Evolutionary conservation across 2,888 invertebrate genomes (phyloP), one percentile per base, ranked within the genome.

Genomic region (Polymixis lichenea): DNA sequence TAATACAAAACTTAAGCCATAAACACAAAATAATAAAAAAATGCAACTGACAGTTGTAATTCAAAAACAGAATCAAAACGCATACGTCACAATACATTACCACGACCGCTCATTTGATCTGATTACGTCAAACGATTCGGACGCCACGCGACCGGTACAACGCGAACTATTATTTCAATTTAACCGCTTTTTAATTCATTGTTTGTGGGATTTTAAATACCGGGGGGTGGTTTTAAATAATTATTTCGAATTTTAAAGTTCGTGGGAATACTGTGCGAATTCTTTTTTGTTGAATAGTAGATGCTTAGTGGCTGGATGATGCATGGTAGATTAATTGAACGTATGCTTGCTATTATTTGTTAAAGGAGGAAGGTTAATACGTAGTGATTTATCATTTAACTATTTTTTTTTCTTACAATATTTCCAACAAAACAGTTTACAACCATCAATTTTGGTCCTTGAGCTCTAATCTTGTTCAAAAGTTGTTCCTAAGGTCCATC

Each of bases 151-250:
- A 72, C 80, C 84, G 72, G 70, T 86, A 77, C 84, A 58, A 49
- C 67, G 72, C 77, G 51, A 28, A 78, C 77, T 87, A 86, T 87
- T 86, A 87, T 86, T 88, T 87, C 77, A 89, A 86, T 89, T 90
- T 90, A 92, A 91, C 90, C 89, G 85, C 86, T 84, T 89, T 89
- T 85, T 83, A 88, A 88, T 89, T 87, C 83, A 91, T 93, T 93
- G 93, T 93, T 91, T 91, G 90, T 86, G 71, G 89, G 89, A 89
- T 90, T 92, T 92, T 90, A 89, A 92, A 91, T 89, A 62, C 77
- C 66, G 60, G 78, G 77, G 87, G 88, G 86, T 86, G 85, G 70
- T 86, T 86, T 82, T 74, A 76, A 83, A 87, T 79, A 77, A 84
- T 87, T 86, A 79, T 75, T 81, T 69, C 49, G 60, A 49, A 66